phyloP scores from a whole-genome alignment of 37 sponge, comb jelly and placozoan genomes.

The Hexactinellida sp. region DNA sequence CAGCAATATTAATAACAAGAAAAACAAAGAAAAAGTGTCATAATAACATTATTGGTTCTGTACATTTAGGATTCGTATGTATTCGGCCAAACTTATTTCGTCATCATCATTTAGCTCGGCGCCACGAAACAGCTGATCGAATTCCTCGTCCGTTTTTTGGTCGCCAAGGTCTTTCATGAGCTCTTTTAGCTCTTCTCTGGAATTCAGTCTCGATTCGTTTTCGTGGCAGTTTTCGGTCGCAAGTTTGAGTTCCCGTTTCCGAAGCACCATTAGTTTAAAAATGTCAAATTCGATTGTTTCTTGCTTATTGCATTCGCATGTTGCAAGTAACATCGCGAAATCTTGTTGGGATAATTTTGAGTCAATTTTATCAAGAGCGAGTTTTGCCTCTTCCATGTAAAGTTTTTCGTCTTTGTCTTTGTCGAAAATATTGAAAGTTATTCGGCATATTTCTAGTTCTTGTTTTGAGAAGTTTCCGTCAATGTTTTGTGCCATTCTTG shows the following conservation, averaged over 20 bases:
- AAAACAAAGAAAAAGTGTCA: too few species aligned
- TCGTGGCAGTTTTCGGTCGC: neutral
- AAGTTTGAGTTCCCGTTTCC: neutral
- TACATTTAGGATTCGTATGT: neutral
- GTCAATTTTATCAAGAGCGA: neutral
- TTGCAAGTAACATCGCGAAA: neutral
- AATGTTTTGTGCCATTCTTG: neutral
- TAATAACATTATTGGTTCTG: neutral
- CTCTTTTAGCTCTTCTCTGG: slow-evolving; percentile 18
- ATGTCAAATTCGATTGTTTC: neutral
- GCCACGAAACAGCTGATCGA: slow-evolving; percentile 8
- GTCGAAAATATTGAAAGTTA: neutral
- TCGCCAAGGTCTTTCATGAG: slow-evolving; percentile 10
- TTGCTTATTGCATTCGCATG: neutral
- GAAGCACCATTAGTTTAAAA: neutral
- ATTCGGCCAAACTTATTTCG: neutral
- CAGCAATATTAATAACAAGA: too few species aligned
- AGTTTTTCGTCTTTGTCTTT: neutral
- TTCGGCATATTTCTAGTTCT: neutral
- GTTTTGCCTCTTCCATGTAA: neutral
- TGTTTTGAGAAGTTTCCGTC: neutral
- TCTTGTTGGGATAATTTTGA: neutral
- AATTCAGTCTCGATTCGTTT: neutral
- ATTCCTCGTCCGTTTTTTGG: slow-evolving; percentile 11
- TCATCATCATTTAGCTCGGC: slow-evolving; percentile 14